Base-by-base conservation (phyloP, 2,888 invertebrate genomes). In the Diaphora mendica region DNA sequence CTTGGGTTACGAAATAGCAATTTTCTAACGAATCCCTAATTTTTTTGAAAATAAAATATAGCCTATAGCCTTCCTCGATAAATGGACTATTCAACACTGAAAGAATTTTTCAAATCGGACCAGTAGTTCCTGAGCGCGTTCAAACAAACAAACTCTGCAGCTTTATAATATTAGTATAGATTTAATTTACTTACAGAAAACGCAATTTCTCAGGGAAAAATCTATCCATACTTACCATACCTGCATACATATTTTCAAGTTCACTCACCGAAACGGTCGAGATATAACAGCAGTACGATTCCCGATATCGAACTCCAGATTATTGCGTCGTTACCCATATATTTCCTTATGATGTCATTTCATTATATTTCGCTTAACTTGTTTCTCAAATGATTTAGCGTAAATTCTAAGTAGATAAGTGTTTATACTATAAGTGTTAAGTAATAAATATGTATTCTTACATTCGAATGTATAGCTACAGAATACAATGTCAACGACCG, bases 261-360 rank as follows among this genome's bases (percentile, higher is more conserved):
- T 62, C 62, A 30, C 17, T 62, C 62, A 62, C 62, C 62, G 62
- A 62, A 62, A 62, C 62, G 30, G 5, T 62, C 59, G 59, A 48
- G 17, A 17, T 5, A 55, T 11, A n/a, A 17, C 17, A 62, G 17
- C 17, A 62, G 30, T 30, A 26, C 59, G 26, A 59, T 59, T 26
- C 59, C 26, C 55, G 13, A 55, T 13, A 13, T 59, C n/a, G 26
- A 59, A 26, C 26, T 13, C 13, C 59, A 26, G 13, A 15, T 26
- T 26, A 26, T 59, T 62, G 17, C 62, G 30, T 62, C 62, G 30
- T 62, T 62, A 30, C 30, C 59, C 3, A 23, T 51, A 30, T 59
- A 5, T 26, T 62, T 15, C 7, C 3, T 17, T 62, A 30, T 62
- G 30, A 30, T 30, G 30, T 62, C 62, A 62, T 26, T 62, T 17